Evolutionary conservation across 2,113 vertebrate species (phyloP).

Genomic region (Callaeas wilsoni): DNA sequence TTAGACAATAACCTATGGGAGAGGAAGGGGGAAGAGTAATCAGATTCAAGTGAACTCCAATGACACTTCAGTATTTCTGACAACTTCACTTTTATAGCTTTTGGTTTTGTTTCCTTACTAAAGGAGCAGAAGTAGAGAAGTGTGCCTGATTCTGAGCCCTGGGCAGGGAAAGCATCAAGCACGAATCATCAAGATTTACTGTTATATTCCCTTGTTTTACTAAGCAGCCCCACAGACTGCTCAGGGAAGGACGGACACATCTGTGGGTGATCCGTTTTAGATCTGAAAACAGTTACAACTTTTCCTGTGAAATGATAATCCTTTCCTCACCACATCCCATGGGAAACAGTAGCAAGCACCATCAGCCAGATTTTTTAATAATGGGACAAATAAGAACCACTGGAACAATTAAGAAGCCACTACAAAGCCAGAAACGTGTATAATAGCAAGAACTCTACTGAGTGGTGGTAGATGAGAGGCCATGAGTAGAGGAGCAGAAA

Average conservation of each 20-base stretch:
- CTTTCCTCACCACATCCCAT: neutral
- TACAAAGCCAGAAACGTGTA: neutral
- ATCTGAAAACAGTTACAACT: neutral
- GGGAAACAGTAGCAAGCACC: neutral
- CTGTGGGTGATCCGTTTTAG: neutral
- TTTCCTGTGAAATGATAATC: neutral
- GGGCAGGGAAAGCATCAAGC: neutral
- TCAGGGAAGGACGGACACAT: neutral
- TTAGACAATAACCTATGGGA: neutral
- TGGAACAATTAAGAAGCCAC: neutral
- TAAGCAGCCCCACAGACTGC: neutral
- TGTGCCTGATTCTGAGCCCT: neutral
- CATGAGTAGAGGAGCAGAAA: neutral
- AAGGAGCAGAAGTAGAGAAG: neutral
- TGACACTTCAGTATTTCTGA: neutral
- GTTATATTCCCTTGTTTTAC: neutral
- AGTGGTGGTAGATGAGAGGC: neutral
- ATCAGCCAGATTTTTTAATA: neutral
- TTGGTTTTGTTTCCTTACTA: neutral
- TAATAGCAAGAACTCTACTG: neutral
- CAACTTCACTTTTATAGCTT: neutral
- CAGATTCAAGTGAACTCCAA: neutral
- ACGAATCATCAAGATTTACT: neutral
- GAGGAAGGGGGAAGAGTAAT: neutral
- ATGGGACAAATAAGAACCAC: neutral